Evolutionary conservation across 35 echinoderm and acorn worm genomes (phyloP).

Genomic region (Anneissia japonica): DNA sequence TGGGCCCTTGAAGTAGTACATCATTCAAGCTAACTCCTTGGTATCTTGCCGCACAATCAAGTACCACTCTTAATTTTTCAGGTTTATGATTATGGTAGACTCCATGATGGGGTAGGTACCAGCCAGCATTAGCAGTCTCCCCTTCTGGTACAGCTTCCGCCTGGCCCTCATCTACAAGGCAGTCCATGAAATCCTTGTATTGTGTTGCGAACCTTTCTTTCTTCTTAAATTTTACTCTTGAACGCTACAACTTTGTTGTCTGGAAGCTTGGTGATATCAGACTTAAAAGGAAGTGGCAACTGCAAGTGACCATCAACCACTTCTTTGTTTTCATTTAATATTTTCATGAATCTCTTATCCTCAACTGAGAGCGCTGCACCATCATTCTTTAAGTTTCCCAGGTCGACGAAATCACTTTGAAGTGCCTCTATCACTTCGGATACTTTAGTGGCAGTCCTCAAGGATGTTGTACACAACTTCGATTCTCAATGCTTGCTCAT

Average conservation of each 20-base stretch:
- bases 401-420: too few species aligned
- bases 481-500: too few species aligned
- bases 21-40: not conserved
- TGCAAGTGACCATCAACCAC: conserved; percentile 1
- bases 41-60: not conserved
- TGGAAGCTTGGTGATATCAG: not conserved
- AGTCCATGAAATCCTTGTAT: conserved; percentile 26
- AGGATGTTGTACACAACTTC: too few species aligned
- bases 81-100: not conserved
- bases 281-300: conserved; percentile 25
- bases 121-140: too few species aligned
- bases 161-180: not conserved
- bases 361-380: too few species aligned
- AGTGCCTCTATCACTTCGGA: too few species aligned
- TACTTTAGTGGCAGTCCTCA: too few species aligned
- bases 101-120: conserved; percentile 12
- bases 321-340: too few species aligned
- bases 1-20: conserved; percentile 28
- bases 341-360: too few species aligned
- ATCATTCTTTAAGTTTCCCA: too few species aligned
- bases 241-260: conserved; percentile 29
- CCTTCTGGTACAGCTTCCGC: conserved; percentile 16
- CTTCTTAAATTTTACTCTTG: not conserved
- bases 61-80: not conserved
- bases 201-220: not conserved